phyloP scores from a whole-genome alignment of 2,888 invertebrate genomes.

The Amitus sp. region DNA sequence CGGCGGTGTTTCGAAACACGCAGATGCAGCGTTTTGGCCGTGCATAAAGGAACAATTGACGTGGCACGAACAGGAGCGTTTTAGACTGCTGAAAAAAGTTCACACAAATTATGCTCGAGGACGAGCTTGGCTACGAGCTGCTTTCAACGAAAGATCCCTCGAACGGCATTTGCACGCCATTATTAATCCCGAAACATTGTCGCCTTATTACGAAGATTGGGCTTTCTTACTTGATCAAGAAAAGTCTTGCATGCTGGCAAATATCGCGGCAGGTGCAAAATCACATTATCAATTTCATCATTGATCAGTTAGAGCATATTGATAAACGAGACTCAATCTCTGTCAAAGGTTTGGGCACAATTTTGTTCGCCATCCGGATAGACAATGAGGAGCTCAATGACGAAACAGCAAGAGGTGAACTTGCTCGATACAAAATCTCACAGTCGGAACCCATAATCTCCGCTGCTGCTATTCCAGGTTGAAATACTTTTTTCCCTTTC shows the following conservation, averaged over 20 bases:
- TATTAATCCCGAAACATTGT: slow-evolving; percentile 47
- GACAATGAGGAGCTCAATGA: slow-evolving; percentile 86
- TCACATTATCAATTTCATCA: too few species aligned
- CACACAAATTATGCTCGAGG: slow-evolving; percentile 83
- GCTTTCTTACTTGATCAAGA: slow-evolving; percentile 86
- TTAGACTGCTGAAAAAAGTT: slow-evolving; percentile 75
- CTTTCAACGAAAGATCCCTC: slow-evolving; percentile 90
- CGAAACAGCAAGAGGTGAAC: slow-evolving; percentile 67
- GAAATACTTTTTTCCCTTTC: not conserved
- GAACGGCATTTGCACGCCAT: slow-evolving; percentile 71
- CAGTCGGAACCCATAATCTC: slow-evolving; percentile 77
- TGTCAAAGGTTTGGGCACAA: slow-evolving; percentile 80
- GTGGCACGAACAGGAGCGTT: slow-evolving; percentile 88
- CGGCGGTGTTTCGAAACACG: slow-evolving; percentile 64
- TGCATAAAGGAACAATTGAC: slow-evolving; percentile 83
- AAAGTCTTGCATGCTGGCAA: slow-evolving; percentile 80
- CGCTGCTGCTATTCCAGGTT: slow-evolving; percentile 73
- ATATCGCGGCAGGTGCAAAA: slow-evolving; percentile 85
- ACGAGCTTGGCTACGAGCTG: slow-evolving; percentile 88
- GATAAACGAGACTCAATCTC: too few species aligned
- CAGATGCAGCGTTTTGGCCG: slow-evolving; percentile 79
- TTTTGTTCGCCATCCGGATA: slow-evolving; percentile 92
- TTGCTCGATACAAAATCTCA: slow-evolving; percentile 62
- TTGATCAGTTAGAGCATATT: too few species aligned
- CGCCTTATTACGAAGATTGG: slow-evolving; percentile 81